Percentiles rank a stretch among this genome's conserved stretches.
phyloP scores from a whole-genome alignment of 2,888 invertebrate genomes.

The Platycnemis pennipes region DNA sequence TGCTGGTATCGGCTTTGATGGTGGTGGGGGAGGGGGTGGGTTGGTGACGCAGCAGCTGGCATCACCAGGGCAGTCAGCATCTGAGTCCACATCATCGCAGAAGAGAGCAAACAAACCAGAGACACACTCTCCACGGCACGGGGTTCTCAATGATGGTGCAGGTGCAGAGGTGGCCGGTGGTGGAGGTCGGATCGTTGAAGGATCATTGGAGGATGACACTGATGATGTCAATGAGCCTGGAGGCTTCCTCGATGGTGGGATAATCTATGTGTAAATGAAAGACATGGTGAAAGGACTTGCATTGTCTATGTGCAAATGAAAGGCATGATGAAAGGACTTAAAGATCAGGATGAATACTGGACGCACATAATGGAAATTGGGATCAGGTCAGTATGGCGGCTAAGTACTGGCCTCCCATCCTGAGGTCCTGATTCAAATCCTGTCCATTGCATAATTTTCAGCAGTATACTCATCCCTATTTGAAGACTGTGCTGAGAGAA shows the following conservation, averaged over 20 bases:
- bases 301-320: background rate
- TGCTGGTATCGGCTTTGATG: slow-evolving; percentile 76
- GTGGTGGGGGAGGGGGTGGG: slow-evolving; percentile 76
- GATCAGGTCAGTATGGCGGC: no score
- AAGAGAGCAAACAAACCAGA: slow-evolving; percentile 90
- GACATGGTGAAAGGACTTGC: no score
- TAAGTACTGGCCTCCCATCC: no score
- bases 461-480: no score
- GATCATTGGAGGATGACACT: slow-evolving; percentile 73
- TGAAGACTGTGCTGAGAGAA: no score
- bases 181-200: slow-evolving; percentile 76
- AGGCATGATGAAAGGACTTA: background rate
- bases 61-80: slow-evolving; percentile 88
- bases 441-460: no score
- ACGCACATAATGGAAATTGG: slow-evolving; percentile 80
- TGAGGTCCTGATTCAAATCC: no score
- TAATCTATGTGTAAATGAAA: no score
- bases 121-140: slow-evolving; percentile 92
- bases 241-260: slow-evolving; percentile 64
- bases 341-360: background rate
- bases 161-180: slow-evolving; percentile 70
- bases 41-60: slow-evolving; percentile 90
- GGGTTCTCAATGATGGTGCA: slow-evolving; percentile 78
- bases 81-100: slow-evolving; percentile 91
- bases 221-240: slow-evolving; percentile 1